These are phyloP conservation scores for Acanthosoma haemorrhoidale DNA, from an alignment of 2,888 invertebrate genomes.

Conservation along the genomic window DNA sequence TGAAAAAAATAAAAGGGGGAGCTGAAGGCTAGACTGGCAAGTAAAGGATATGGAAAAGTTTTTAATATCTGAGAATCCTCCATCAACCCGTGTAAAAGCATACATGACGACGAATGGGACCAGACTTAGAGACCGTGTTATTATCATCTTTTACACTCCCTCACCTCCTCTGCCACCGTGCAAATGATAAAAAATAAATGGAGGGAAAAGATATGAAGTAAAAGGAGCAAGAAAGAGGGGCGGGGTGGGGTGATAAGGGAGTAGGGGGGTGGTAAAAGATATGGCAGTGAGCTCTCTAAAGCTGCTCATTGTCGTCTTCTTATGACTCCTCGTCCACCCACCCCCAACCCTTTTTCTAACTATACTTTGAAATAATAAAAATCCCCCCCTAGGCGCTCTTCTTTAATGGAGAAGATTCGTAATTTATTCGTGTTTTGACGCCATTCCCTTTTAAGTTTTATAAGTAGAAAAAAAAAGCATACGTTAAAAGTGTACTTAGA, in stretches of 20 bases:
- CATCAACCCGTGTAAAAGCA: neutral
- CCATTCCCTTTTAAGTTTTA: too few relatives aligned
- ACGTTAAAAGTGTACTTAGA: too few relatives aligned
- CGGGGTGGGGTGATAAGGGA: neutral
- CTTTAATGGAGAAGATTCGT: too few relatives aligned
- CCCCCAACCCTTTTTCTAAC: too few relatives aligned
- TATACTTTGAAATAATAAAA: too few relatives aligned
- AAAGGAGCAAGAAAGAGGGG: neutral
- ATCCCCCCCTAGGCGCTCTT: too few relatives aligned
- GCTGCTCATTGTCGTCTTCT: constrained; percentile 26
- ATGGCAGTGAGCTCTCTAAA: constrained; percentile 31
- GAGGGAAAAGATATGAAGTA: constrained; percentile 12
- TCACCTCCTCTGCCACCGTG: neutral
- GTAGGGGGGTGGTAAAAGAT: constrained; percentile 26
- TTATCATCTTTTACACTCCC: neutral
- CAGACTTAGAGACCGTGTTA: constrained; percentile 5
- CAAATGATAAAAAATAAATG: constrained; percentile 12
- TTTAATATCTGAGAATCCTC: neutral
- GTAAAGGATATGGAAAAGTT: constrained; percentile 4
- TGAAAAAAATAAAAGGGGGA: neutral
- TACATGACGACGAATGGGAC: neutral
- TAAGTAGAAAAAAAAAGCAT: too few relatives aligned
- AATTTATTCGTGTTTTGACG: too few relatives aligned
- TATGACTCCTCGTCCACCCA: neutral
- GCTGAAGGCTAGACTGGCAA: neutral